Conservation (phyloP, 1,140 invertebrate genomes). For the Mamestra configurata region DNA sequence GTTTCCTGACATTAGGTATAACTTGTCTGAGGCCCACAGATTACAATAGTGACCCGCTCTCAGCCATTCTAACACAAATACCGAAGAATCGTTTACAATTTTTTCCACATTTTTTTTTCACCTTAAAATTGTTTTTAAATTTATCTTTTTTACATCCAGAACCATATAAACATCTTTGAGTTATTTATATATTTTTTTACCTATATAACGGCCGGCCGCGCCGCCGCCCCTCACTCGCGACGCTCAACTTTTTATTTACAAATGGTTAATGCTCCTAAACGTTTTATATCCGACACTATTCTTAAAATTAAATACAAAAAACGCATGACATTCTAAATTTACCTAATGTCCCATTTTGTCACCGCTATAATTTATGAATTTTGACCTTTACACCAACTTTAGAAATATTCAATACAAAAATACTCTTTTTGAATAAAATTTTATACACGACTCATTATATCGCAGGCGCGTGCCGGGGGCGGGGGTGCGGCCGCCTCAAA, state of each 20-base stretch:
- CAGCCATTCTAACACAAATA: conserved; percentile 85
- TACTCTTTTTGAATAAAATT: conserved; percentile 89
- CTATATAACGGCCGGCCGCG: conserved; percentile 81
- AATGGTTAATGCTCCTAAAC: conserved; percentile 88
- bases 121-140: conserved; percentile 85
- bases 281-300: conserved; percentile 87
- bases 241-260: conserved; percentile 87
- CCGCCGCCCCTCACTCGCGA: conserved; percentile 71
- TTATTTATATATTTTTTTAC: conserved; percentile 88
- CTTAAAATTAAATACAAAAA: conserved; percentile 89
- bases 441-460: conserved; percentile 87
- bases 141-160: conserved; percentile 88
- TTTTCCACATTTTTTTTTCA: conserved; percentile 79
- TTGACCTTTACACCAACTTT: conserved; percentile 88
- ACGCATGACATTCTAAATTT: conserved; percentile 88
- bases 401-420: conserved; percentile 89
- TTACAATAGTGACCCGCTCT: conserved; percentile 85
- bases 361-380: conserved; percentile 88
- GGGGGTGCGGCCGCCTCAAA: conserved; percentile 74
- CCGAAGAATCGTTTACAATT: conserved; percentile 84
- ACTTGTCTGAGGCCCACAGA: conserved; percentile 85
- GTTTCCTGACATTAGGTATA: conserved; percentile 79
- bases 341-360: conserved; percentile 86
- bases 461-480: conserved; percentile 67
- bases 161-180: conserved; percentile 88